Base-by-base conservation (phyloP, 2,888 invertebrate species). In the Anthoptus insignis region DNA sequence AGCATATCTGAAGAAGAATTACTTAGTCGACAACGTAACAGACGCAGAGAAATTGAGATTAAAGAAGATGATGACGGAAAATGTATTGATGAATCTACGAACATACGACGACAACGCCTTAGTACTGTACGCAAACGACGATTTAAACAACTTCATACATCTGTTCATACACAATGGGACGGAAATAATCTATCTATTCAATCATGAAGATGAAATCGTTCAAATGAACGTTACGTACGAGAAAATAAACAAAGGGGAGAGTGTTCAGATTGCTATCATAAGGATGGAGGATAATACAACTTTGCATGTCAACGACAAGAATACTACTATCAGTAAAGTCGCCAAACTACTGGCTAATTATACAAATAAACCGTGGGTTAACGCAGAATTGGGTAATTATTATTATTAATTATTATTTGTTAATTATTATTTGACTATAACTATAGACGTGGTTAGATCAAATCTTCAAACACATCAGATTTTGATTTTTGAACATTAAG, bases 141-240 rank as follows among this genome's bases (percentile, higher is more conserved):
- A 98, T 84, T 93, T 97, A 66, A 98, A 98, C 82, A 99, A 99
- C 86, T 99, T 99, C 84, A 96, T 98, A 57, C 98, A 98, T 85
- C 88, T 98, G 27, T 97, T 97, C 85, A 96, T 98, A 68, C 95
- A 96, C 71, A 96, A 96, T 68, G 96, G 97, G 13, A 96, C 96
- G 8, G 95, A 96, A 88, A 96, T 98, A 22, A 96, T 97, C 47
- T 98, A 97, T 79, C 90, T 97, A 3, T 98, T 97, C 85, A 98
- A 98, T 83, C 94, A 96, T 71, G 96, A 95, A 71, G 95, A 97
- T 77, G 96, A 96, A 88, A 97, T 97, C 73, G 94, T 96, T 73
- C 97, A 97, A 84, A 95, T 97, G 76, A 96, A 96, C 50, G 96
- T 98, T 1, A 95, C 96, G 45, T 96, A 97, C 81, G 94, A 95